A percentile compares a stretch with the other conserved stretches of the same genome.
These are phyloP conservation scores for Aphis gossypii DNA, from an alignment of 1,140 invertebrate species.

Conservation along the genomic window DNA sequence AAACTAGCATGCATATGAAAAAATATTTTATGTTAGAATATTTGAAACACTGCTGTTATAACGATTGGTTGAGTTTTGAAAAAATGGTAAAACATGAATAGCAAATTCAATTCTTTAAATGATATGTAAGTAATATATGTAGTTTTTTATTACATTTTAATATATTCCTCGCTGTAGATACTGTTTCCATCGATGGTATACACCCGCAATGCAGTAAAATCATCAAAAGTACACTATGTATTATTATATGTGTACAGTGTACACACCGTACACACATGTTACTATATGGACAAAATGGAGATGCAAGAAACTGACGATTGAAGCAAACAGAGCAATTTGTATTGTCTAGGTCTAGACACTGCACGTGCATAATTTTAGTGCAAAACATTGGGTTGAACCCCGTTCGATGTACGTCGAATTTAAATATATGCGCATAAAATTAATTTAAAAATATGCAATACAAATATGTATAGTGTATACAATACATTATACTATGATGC, in stretches of 20 bases:
- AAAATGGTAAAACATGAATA: neutral
- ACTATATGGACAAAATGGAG: neutral
- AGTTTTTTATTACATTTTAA: neutral
- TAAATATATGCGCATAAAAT: neutral
- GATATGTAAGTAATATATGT: neutral
- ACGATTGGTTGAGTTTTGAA: neutral
- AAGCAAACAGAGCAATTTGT: neutral
- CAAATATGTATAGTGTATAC: neutral
- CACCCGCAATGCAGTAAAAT: constrained; percentile 20
- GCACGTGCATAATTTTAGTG: neutral
- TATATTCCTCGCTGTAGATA: neutral
- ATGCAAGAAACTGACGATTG: neutral
- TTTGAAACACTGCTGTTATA: neutral
- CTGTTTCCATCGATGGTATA: neutral
- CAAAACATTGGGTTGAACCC: neutral
- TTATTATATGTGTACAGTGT: neutral
- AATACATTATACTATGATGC: too few species aligned
- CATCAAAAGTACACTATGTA: neutral
- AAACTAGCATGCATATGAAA: neutral
- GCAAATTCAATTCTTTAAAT: neutral
- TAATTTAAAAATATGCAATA: neutral
- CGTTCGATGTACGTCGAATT: neutral
- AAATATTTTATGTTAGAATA: neutral
- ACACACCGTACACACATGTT: neutral
- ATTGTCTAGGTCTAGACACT: constrained; percentile 3